These are phyloP conservation scores for Labeo rohita DNA, from an alignment of 2,113 vertebrate genomes.

Conservation along the genomic window DNA sequence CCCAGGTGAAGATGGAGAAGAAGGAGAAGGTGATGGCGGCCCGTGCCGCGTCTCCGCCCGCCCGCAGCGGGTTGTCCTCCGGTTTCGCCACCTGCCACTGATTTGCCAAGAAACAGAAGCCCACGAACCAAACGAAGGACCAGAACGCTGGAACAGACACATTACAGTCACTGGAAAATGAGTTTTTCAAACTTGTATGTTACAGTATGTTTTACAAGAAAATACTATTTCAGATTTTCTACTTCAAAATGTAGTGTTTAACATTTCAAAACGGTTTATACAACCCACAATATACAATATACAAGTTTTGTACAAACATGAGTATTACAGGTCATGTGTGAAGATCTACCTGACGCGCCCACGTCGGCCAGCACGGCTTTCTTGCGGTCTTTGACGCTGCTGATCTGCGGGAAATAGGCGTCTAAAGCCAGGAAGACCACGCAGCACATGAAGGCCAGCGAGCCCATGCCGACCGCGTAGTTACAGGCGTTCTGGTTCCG, in stretches of 20 bases:
- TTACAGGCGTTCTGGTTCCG: slow-evolving; percentile 86
- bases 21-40: slow-evolving; percentile 89
- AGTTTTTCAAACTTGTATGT: too few relatives aligned
- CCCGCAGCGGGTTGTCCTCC: slow-evolving; percentile 82
- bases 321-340: too few relatives aligned
- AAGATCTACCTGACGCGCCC: slow-evolving; percentile 78
- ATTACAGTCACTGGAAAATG: too few relatives aligned
- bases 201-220: too few relatives aligned
- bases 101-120: slow-evolving; percentile 94
- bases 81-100: slow-evolving; percentile 87
- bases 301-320: too few relatives aligned
- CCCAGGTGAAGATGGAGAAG: slow-evolving; percentile 93
- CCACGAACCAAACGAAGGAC: slow-evolving; percentile 92
- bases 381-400: slow-evolving; percentile 90
- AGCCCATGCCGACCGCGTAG: slow-evolving; percentile 84
- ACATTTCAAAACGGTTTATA: too few relatives aligned
- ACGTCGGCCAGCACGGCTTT: slow-evolving; percentile 88
- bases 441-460: slow-evolving; percentile 86
- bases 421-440: slow-evolving; percentile 86
- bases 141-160: slow-evolving; percentile 74
- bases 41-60: slow-evolving; percentile 86
- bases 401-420: slow-evolving; percentile 90
- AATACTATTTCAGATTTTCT: too few relatives aligned
- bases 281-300: too few relatives aligned
- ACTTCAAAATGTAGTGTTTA: too few relatives aligned